phyloP scores from a whole-genome alignment of 92 coral and sea anemone species.

The Virgularia gustaviana region DNA sequence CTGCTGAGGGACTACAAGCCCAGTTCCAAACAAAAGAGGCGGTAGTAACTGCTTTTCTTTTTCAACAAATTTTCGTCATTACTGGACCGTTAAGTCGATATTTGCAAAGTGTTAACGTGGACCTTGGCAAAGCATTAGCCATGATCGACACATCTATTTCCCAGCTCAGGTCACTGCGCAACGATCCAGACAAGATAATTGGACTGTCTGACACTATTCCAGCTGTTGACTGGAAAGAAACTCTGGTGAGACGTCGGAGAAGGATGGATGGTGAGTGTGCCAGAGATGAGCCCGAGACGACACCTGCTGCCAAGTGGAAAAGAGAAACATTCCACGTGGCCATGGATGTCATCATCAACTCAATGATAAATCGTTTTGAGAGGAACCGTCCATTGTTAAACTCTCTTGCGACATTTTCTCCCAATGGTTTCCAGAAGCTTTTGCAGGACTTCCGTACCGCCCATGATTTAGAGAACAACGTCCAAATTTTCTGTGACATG shows the following conservation, averaged over 20 bases:
- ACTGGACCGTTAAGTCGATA: constrained; percentile 8
- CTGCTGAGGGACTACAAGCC: too few relatives aligned
- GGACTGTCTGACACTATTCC: not conserved
- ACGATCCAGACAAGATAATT: not conserved
- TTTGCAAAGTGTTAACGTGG: not conserved
- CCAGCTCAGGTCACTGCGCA: not conserved
- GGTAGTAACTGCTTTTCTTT: too few relatives aligned
- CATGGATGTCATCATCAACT: not conserved
- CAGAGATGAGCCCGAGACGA: constrained; percentile 8
- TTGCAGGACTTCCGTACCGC: not conserved
- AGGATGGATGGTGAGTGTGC: not conserved
- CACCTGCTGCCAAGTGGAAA: constrained; percentile 2
- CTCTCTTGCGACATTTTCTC: constrained; percentile 7
- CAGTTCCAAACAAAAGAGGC: too few relatives aligned
- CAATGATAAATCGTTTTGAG: constrained; percentile 13
- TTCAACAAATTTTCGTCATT: not conserved
- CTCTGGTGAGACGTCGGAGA: not conserved
- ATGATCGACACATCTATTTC: not conserved
- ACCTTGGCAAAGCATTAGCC: not conserved
- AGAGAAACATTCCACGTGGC: not conserved
- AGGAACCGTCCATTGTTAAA: constrained; percentile 7
- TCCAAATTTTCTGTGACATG: not conserved
- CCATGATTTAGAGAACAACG: not conserved
- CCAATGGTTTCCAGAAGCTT: not conserved
- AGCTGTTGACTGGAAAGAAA: not conserved